Evolutionary conservation across 1,140 invertebrate genomes (phyloP), one percentile per base, ranked within the genome.

Genomic region (Halyomorpha halys): DNA sequence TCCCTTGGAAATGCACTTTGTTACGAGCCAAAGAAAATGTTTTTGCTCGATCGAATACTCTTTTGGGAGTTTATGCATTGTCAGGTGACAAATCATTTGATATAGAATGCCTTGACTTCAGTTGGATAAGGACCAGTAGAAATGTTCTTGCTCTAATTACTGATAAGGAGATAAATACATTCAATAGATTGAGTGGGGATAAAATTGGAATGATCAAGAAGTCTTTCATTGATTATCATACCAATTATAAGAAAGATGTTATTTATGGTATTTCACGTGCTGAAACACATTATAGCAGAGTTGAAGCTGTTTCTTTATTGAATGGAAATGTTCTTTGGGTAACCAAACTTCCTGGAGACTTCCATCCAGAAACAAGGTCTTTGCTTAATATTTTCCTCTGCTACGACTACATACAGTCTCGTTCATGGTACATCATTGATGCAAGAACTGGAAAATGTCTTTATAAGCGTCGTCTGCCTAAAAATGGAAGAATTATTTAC

Each of bases 1-100:
- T 49, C 47, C 47, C 47, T 18, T 49, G 47, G 47, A 49, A 49
- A 49, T 49, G 47, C 19, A 49, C 47, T 49, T 49, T 49, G 47
- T 19, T 49, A 21, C 5, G 47, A 49, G 19, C 19, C 6, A 49
- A 49, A 19, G 47, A 49, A 49, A 49, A 49, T n/a, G 47, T 49
- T 6, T 19, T 49, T 19, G 47, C 47, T 49, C 47, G 47, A 18
- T 18, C 47, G 4, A 21, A 49, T 49, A 19, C 9, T 49, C 47
- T 49, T 3, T 21, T 49, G n/a, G 47, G n/a, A 8, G 47, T 49
- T 18, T 49, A 49, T 49, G n/a, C 47, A 5, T 14, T 49, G 11
- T 49, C 47, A 49, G 47, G 47, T 49, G 47, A 49, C 3, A 49
- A 49, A 21, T 19, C n/a, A 19, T 49, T 49, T n/a, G 47, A 49